These are phyloP conservation scores for Microcaecilia unicolor DNA, from an alignment of 2,797 vertebrate genomes.

Conservation along the genomic window DNA sequence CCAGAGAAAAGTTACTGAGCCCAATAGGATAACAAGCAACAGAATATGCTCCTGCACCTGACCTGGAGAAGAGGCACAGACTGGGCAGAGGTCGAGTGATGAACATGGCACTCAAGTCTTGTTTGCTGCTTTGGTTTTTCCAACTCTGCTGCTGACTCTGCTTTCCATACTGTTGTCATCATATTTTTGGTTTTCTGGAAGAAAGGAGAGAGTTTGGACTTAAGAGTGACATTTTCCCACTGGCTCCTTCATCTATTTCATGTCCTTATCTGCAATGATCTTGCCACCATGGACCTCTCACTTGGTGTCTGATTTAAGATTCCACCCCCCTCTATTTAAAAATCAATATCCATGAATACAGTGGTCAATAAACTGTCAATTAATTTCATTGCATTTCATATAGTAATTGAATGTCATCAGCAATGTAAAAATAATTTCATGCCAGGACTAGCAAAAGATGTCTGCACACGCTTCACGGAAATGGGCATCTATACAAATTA, in stretches of 20 bases:
- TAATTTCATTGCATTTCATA: slow-evolving; percentile 27
- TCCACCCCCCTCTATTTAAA: no score
- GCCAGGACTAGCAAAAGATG: slow-evolving; percentile 27
- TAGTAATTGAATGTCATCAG: slow-evolving; percentile 35
- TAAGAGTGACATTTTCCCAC: slow-evolving; percentile 41
- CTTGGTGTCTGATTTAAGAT: no score
- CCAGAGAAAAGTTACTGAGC: slow-evolving; percentile 13
- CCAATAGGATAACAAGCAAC: slow-evolving; percentile 15
- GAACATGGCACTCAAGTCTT: slow-evolving; percentile 25
- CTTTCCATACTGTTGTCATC: slow-evolving; percentile 36
- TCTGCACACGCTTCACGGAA: slow-evolving; percentile 40
- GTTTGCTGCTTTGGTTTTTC: slow-evolving; percentile 28
- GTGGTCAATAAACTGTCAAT: slow-evolving; percentile 41
- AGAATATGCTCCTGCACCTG: slow-evolving; percentile 8
- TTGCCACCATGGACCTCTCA: slow-evolving; percentile 33
- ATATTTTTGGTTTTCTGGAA: no score
- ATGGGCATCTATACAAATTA: slow-evolving; percentile 46
- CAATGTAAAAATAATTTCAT: slow-evolving; percentile 30
- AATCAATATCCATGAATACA: slow-evolving; percentile 29
- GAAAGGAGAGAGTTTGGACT: no score
- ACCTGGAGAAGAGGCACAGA: slow-evolving; percentile 3
- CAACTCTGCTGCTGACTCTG: no score
- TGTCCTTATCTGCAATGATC: slow-evolving; percentile 52
- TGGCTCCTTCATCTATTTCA: slow-evolving; percentile 26
- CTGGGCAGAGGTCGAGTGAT: slow-evolving; percentile 20